Evolutionary conservation across 2,888 invertebrate species (phyloP).

Genomic region (Dascillus cervinus): DNA sequence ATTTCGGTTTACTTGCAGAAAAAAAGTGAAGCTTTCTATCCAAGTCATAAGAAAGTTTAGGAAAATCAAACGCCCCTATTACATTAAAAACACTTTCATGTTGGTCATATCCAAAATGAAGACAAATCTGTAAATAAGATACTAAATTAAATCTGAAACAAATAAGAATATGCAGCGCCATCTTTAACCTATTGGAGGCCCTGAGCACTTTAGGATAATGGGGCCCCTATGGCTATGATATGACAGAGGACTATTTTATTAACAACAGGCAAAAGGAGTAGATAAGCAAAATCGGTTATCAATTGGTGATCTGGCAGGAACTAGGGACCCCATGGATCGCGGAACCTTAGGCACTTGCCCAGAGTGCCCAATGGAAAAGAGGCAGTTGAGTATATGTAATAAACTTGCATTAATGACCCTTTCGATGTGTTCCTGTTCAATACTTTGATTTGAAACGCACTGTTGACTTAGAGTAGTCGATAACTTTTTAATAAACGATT

Average conservation of each 20-base stretch:
- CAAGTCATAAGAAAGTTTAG: constrained; percentile 66
- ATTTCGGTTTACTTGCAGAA: constrained; percentile 34
- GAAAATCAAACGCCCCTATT: constrained; percentile 75
- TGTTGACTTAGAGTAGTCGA: constrained; percentile 73
- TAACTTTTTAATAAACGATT: constrained; percentile 66
- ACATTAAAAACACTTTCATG: constrained; percentile 68
- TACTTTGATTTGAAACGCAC: constrained; percentile 60
- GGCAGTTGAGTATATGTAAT: constrained; percentile 12
- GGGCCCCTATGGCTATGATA: no score
- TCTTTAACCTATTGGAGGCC: no score
- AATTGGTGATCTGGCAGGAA: no score
- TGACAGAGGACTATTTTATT: no score
- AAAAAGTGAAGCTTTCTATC: constrained; percentile 71
- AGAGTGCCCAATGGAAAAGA: no score
- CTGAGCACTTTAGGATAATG: no score
- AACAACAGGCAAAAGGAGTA: no score
- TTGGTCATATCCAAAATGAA: constrained; percentile 54
- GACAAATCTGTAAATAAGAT: constrained; percentile 48
- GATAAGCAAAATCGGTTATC: no score
- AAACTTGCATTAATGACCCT: constrained; percentile 57
- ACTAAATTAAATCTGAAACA: no score
- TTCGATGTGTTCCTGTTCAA: constrained; percentile 66
- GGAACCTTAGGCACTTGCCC: no score
- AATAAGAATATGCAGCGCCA: no score
- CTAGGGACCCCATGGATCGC: no score